A percentile compares a stretch with the other conserved stretches of the same genome.
Conservation (phyloP, 2,797 vertebrate species). For the Falco columbarius region DNA sequence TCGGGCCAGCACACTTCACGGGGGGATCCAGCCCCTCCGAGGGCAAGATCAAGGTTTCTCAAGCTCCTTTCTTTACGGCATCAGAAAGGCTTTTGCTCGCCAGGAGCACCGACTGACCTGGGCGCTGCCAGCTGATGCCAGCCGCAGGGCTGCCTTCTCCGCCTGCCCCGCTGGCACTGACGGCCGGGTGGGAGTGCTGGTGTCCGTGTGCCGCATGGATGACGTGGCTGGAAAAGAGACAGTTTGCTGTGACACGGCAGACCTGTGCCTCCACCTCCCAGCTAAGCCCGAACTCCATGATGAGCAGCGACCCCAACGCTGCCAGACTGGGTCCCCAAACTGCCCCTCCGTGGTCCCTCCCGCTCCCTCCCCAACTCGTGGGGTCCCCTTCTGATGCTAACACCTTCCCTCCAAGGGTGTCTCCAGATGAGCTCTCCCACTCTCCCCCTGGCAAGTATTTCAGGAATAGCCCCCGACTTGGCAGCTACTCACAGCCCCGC, state of each 20-base stretch:
- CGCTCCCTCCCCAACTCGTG: accelerated
- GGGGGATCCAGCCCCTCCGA: neutral
- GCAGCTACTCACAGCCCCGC: accelerated
- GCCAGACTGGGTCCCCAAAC: neutral
- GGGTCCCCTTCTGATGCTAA: neutral
- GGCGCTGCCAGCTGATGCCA: slow-evolving; percentile 66
- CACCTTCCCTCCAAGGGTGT: accelerated
- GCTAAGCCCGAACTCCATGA: neutral
- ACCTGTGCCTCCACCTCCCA: accelerated
- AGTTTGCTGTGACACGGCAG: accelerated
- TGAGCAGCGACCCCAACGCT: accelerated
- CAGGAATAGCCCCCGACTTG: accelerated
- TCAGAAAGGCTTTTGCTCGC: neutral
- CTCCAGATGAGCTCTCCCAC: neutral
- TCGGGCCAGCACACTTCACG: neutral
- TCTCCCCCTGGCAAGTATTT: neutral
- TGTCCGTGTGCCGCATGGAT: slow-evolving; percentile 81
- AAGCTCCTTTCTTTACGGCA: neutral
- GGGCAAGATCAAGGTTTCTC: accelerated
- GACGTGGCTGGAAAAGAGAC: slow-evolving; percentile 81
- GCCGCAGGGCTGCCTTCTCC: slow-evolving; percentile 81
- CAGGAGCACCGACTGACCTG: slow-evolving; percentile 43
- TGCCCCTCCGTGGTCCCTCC: neutral
- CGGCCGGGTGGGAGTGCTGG: slow-evolving; percentile 85
- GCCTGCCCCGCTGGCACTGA: slow-evolving; percentile 64